phyloP scores from a whole-genome alignment of 2,888 invertebrate species.

The Eremobia ochroleuca region DNA sequence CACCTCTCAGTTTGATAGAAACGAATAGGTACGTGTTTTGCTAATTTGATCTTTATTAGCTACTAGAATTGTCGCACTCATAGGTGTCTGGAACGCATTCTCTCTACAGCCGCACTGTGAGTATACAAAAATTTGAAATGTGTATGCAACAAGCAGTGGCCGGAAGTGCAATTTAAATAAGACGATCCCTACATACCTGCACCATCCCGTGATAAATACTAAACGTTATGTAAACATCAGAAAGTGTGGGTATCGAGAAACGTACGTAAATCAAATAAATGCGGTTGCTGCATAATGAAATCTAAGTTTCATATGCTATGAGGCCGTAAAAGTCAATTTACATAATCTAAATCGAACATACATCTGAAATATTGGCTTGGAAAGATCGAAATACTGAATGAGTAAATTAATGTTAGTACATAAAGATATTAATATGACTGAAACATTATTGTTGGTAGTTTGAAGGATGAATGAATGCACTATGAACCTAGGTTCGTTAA shows the following conservation, averaged over 20 bases:
- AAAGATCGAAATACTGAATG: neutral
- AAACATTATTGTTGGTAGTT: neutral
- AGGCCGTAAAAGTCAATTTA: neutral
- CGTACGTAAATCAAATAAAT: neutral
- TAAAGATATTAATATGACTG: constrained; percentile 7
- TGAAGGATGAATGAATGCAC: neutral
- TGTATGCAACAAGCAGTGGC: neutral
- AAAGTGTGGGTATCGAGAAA: neutral
- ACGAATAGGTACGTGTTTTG: no score
- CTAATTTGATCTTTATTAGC: no score
- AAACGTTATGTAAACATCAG: constrained; percentile 5
- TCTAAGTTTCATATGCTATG: neutral
- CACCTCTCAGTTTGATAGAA: no score
- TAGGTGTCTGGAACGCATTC: no score
- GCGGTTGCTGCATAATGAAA: neutral
- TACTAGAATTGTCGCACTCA: no score
- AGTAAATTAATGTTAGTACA: neutral
- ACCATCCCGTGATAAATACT: neutral
- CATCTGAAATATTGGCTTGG: constrained; percentile 1
- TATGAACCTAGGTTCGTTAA: neutral
- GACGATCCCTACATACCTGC: neutral
- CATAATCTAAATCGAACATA: constrained; percentile 11
- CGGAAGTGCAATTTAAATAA: no score
- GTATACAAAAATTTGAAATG: no score
- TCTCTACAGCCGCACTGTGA: no score